Percentiles rank a stretch among this genome's conserved stretches.
phyloP scores from a whole-genome alignment of 1,140 invertebrate genomes.

The Megalopta genalis region DNA sequence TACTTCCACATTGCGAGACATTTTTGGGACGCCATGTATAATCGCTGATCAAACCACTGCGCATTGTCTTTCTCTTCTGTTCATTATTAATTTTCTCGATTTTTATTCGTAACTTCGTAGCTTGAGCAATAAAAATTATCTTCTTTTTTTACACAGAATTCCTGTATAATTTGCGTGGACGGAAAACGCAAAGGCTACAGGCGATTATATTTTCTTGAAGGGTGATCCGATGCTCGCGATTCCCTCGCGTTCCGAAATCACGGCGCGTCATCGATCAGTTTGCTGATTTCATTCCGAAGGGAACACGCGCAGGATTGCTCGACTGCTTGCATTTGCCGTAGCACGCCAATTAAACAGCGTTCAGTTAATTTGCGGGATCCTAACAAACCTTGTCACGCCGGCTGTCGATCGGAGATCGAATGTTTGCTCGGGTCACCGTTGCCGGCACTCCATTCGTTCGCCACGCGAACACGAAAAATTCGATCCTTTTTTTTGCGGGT shows the following conservation, averaged over 20 bases:
- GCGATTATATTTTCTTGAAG: not conserved
- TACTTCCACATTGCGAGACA: too few species aligned
- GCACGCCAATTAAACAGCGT: not conserved
- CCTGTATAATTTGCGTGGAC: too few species aligned
- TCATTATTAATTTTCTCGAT: too few species aligned
- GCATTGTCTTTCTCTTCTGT: too few species aligned
- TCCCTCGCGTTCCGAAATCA: not conserved
- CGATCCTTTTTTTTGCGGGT: not conserved
- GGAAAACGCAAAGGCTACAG: too few species aligned
- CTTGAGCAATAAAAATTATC: too few species aligned
- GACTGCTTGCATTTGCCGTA: not conserved
- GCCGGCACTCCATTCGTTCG: not conserved
- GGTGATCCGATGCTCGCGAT: not conserved
- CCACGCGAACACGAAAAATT: not conserved
- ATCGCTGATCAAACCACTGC: too few species aligned
- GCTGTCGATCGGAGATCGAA: not conserved
- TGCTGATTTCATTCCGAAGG: not conserved
- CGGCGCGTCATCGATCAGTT: not conserved
- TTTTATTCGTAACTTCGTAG: too few species aligned
- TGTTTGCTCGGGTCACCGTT: not conserved
- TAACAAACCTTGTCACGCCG: not conserved
- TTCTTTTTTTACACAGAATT: too few species aligned
- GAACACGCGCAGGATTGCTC: not conserved
- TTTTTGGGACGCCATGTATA: too few species aligned
- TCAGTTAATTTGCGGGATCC: constrained; percentile 11